Percentiles rank a stretch among this genome's conserved stretches.
Conservation (phyloP, 2,113 vertebrate genomes). For the Amblyopsis rosae region DNA sequence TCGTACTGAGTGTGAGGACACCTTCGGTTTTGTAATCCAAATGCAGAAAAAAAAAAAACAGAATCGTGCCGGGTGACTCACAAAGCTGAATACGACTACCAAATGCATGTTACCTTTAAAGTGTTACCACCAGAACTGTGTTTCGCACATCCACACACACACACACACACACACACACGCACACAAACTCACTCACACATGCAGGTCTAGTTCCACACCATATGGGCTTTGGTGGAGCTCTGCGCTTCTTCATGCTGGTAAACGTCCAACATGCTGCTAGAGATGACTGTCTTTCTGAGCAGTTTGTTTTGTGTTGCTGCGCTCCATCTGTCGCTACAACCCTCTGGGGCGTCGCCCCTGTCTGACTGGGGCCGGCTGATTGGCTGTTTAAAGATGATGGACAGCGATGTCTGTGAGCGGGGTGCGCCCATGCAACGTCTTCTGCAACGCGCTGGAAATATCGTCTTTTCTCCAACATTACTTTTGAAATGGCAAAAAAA, state of each 20-base stretch:
- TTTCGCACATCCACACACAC: not conserved
- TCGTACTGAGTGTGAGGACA: too few relatives aligned
- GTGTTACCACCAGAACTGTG: not conserved
- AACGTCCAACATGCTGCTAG: slow-evolving; percentile 24
- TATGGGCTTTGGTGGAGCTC: slow-evolving; percentile 21
- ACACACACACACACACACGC: slow-evolving; percentile 4
- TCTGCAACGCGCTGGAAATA: not conserved
- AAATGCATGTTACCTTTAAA: too few relatives aligned
- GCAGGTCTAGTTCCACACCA: slow-evolving; percentile 16
- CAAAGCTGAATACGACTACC: too few relatives aligned
- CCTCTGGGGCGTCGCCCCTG: slow-evolving; percentile 29
- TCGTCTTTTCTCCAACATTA: too few relatives aligned
- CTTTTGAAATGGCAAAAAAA: too few relatives aligned
- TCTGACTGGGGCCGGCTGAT: slow-evolving; percentile 34
- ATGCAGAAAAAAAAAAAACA: too few relatives aligned
- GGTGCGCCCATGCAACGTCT: slow-evolving; percentile 6
- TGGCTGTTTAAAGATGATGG: slow-evolving; percentile 48
- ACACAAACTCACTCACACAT: not conserved
- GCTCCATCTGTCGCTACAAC: slow-evolving; percentile 43
- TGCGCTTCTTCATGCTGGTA: slow-evolving; percentile 26
- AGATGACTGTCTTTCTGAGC: slow-evolving; percentile 24
- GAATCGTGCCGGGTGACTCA: too few relatives aligned
- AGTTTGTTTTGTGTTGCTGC: slow-evolving; percentile 34
- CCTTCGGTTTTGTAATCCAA: too few relatives aligned
- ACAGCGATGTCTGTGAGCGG: slow-evolving; percentile 31